Base-by-base conservation (phyloP, 37 sponge, comb jelly and placozoan species). In the Amphimedon queenslandica region DNA sequence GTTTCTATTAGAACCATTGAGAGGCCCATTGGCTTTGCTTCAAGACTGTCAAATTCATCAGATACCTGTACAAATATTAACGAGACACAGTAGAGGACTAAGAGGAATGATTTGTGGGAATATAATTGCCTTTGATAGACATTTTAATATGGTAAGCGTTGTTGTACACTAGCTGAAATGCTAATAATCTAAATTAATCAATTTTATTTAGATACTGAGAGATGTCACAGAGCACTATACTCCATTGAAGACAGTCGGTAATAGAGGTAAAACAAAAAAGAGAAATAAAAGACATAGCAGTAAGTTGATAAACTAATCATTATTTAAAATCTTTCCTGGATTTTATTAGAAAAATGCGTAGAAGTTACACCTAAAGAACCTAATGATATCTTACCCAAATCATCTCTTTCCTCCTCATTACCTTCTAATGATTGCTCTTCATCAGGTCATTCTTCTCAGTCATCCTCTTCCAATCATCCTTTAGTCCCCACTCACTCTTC, bases 41-140 rank as follows among this genome's bases (percentile, higher is more conserved):
- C 80, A 80, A 31, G 34, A 3, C 0, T 84, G 90, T 32, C 30
- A 31, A 6, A 2, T 34, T 0, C 67, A 71, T 1, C 25, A 35
- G 34, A 0, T 24, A 33, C n/a, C 43, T 2, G 81, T 90, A 75
- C 33, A 63, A 20, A 85, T 90, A 41, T 71, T 70, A 81, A 76
- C 72, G 3, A 55, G 90, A 42, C 85, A 90, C 64, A 80, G 76
- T 66, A 64, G 74, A 3, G 90, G 90, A 10, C 64, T 84, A 33
- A 71, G 90, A 36, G 90, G 90, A 24, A 67, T 80, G 35, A 68
- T 75, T 40, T 53, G 70, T 37, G 90, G 90, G 6, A 34, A 1
- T 1, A 33, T 72, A 3, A 16, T 80, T 0, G 85, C 80, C 3
- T 90, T 84, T 31, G 90, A 90, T 72, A 31, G 76, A 20, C 90